A percentile compares a stretch with the other conserved stretches of the same genome.
Evolutionary conservation across 2,797 vertebrate species (phyloP).

Genomic region (Protonibea diacanthus): DNA sequence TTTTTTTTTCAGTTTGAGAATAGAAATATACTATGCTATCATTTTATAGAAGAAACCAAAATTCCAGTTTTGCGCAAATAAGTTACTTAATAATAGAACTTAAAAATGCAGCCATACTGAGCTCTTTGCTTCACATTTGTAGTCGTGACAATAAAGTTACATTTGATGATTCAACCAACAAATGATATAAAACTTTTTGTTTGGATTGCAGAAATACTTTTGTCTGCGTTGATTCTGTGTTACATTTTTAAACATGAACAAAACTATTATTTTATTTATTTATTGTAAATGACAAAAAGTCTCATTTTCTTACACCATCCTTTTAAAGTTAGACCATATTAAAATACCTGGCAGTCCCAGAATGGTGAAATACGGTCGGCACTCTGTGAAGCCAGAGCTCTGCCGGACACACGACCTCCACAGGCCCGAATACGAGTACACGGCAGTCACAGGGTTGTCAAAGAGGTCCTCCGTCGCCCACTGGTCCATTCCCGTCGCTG

Average conservation of each 20-base stretch:
- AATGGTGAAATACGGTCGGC: constrained; percentile 92
- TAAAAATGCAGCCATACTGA: not conserved
- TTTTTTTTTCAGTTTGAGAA: not conserved
- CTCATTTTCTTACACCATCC: not conserved
- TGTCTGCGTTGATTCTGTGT: no score
- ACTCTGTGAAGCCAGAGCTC: constrained; percentile 92
- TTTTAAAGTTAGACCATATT: not conserved
- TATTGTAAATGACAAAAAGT: not conserved
- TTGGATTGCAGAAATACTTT: not conserved
- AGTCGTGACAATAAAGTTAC: not conserved
- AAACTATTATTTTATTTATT: no score
- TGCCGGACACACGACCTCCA: constrained; percentile 91
- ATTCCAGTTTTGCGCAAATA: not conserved
- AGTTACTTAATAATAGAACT: not conserved
- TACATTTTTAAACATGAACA: not conserved
- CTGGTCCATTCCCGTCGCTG: constrained; percentile 90
- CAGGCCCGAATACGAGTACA: constrained; percentile 90
- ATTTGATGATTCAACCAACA: not conserved
- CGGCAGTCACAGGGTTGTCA: constrained; percentile 88
- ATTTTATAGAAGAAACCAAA: not conserved
- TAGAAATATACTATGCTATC: not conserved
- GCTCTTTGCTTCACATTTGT: not conserved
- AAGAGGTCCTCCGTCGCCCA: constrained; percentile 92
- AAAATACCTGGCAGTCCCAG: constrained; percentile 91
- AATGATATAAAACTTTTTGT: not conserved